Evolutionary conservation across 1,140 invertebrate species (phyloP).

Genomic region (Platyscapa corneri): DNA sequence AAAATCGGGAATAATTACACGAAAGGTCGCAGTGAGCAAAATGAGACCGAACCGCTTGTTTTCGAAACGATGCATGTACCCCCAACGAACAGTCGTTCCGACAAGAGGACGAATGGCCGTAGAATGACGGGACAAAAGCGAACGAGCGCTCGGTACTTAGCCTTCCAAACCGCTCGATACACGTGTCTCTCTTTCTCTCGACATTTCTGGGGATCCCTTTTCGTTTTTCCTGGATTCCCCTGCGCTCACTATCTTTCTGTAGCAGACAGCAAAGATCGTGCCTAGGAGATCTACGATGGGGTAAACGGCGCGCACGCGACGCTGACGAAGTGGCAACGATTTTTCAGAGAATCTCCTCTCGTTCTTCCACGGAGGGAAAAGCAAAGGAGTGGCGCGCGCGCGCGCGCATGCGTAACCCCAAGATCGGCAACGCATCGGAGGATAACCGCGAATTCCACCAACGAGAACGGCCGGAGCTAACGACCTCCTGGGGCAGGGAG

Average conservation of each 20-base stretch:
- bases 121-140: conserved; percentile 9
- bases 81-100: not conserved
- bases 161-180: conserved; percentile 22
- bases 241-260: too few species aligned
- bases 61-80: not conserved
- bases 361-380: not conserved
- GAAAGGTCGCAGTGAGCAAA: conserved; percentile 8
- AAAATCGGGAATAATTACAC: not conserved
- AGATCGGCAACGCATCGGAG: not conserved
- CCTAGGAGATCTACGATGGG: conserved; percentile 22
- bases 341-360: conserved; percentile 19
- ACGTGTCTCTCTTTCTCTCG: not conserved
- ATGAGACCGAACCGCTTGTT: not conserved
- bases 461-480: not conserved
- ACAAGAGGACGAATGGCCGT: not conserved
- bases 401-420: not conserved
- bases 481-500: too few species aligned
- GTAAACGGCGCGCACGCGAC: not conserved
- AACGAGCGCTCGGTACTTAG: not conserved
- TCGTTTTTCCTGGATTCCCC: not conserved
- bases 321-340: conserved; percentile 58
- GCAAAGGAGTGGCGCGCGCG: not conserved
- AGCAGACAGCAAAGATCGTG: not conserved
- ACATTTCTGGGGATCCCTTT: not conserved
- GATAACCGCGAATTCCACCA: not conserved